Conservation (phyloP, 92 coral and sea anemone genomes). For the Phenganax subtilis region DNA sequence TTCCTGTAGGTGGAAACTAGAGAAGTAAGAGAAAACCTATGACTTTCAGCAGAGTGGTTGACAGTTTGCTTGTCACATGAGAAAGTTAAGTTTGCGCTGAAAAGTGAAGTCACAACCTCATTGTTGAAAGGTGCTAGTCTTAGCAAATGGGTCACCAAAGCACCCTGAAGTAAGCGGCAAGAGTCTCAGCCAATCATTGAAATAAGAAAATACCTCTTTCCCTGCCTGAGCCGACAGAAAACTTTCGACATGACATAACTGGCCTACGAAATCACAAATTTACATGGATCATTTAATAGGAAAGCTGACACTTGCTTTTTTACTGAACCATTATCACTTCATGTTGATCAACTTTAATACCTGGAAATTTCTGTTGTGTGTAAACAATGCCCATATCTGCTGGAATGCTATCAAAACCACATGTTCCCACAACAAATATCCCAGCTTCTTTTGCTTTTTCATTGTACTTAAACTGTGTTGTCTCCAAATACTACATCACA, state of each 20-base stretch:
- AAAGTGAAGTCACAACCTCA: no score
- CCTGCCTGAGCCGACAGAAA: conserved; percentile 64
- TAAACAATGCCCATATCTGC: conserved; percentile 89
- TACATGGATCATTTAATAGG: neutral
- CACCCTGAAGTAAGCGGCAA: no score
- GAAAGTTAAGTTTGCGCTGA: no score
- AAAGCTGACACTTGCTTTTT: no score
- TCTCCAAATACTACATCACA: conserved; percentile 63
- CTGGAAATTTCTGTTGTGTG: conserved; percentile 79
- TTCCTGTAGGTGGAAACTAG: no score
- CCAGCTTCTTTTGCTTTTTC: conserved; percentile 63
- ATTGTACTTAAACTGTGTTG: conserved; percentile 83
- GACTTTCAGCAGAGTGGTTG: no score
- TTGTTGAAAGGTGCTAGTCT: no score
- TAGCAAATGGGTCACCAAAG: no score
- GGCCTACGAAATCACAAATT: conserved; percentile 47
- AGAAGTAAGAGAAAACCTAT: no score
- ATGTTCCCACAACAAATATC: conserved; percentile 73
- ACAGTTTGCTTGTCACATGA: no score
- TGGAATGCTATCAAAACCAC: conserved; percentile 98
- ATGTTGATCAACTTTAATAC: conserved; percentile 41
- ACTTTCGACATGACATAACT: conserved; percentile 89
- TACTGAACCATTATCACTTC: no score
- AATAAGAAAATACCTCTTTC: conserved; percentile 58
- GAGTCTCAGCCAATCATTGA: no score